A percentile compares a stretch with the other conserved stretches of the same genome.
These are phyloP conservation scores for Thumatha senex DNA, from an alignment of 2,888 invertebrate species.

Conservation along the genomic window DNA sequence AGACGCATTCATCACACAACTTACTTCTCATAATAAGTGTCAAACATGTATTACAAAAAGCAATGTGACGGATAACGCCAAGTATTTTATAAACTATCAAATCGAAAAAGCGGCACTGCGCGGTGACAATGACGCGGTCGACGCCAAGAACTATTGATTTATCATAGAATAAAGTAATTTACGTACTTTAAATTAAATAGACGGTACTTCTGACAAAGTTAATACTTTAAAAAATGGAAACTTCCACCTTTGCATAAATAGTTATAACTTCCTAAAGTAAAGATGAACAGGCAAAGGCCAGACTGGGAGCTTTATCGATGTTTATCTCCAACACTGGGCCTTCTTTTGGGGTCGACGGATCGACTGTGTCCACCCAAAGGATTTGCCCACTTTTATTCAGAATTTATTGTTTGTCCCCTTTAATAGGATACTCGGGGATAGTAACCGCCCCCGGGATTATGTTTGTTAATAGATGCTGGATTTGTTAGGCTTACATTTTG, in stretches of 20 bases:
- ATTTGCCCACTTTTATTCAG: conserved; percentile 56
- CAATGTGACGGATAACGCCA: too few species aligned
- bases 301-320: conserved; percentile 39
- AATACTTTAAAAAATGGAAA: conserved; percentile 34
- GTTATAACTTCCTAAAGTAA: conserved; percentile 32
- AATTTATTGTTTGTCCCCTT: conserved; percentile 56
- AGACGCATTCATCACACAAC: too few species aligned
- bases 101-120: too few species aligned
- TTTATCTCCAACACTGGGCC: conserved; percentile 42
- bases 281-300: conserved; percentile 25
- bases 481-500: conserved; percentile 25
- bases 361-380: conserved; percentile 40
- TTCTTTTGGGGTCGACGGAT: conserved; percentile 41
- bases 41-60: too few species aligned
- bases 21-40: too few species aligned
- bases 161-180: conserved; percentile 12
- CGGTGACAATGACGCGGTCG: too few species aligned
- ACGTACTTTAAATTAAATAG: conserved; percentile 25
- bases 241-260: conserved; percentile 39
- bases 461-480: conserved; percentile 38
- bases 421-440: conserved; percentile 43
- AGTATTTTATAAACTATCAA: too few species aligned
- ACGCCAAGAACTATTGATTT: too few species aligned
- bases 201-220: conserved; percentile 35
- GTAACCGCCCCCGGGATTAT: conserved; percentile 35